These are phyloP conservation scores for Campaea margaritaria DNA, from an alignment of 2,888 invertebrate genomes.

Conservation along the genomic window DNA sequence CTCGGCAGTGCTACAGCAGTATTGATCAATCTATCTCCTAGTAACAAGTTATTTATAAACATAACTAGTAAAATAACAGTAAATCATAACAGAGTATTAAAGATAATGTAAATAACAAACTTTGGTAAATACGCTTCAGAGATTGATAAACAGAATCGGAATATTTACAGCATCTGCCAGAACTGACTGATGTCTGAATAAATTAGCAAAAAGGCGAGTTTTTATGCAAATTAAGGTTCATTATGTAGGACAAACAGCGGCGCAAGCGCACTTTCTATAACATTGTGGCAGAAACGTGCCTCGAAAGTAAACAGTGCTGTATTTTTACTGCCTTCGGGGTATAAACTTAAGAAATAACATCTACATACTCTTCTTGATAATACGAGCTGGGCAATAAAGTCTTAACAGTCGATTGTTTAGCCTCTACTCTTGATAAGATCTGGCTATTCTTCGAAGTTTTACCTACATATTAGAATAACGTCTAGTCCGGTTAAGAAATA, in stretches of 20 bases:
- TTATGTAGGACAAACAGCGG: constrained; percentile 21
- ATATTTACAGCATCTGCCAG: constrained; percentile 14
- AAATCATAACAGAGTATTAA: constrained; percentile 7
- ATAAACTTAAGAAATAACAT: constrained; percentile 14
- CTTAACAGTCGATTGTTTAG: constrained; percentile 27
- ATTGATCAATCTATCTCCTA: constrained; percentile 71
- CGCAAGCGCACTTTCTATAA: constrained; percentile 32
- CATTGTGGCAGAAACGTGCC: constrained; percentile 25
- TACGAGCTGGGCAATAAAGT: constrained; percentile 20
- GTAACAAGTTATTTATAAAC: constrained; percentile 50
- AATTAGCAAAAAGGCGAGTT: constrained; percentile 21
- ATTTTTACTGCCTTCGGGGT: constrained; percentile 14
- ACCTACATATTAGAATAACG: too few species aligned
- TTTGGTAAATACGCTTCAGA: constrained; percentile 7
- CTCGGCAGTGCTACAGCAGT: constrained; percentile 43
- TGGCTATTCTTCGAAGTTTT: not conserved
- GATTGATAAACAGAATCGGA: constrained; percentile 15
- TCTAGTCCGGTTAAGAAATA: constrained; percentile 28
- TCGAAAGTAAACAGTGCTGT: constrained; percentile 23
- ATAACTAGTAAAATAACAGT: not conserved
- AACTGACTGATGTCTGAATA: constrained; percentile 17
- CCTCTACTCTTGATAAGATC: constrained; percentile 7
- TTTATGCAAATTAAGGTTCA: constrained; percentile 25
- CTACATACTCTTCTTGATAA: constrained; percentile 3
- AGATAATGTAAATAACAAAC: constrained; percentile 6